These are phyloP conservation scores for Elegia similella DNA, from an alignment of 2,888 invertebrate species.

Conservation along the genomic window DNA sequence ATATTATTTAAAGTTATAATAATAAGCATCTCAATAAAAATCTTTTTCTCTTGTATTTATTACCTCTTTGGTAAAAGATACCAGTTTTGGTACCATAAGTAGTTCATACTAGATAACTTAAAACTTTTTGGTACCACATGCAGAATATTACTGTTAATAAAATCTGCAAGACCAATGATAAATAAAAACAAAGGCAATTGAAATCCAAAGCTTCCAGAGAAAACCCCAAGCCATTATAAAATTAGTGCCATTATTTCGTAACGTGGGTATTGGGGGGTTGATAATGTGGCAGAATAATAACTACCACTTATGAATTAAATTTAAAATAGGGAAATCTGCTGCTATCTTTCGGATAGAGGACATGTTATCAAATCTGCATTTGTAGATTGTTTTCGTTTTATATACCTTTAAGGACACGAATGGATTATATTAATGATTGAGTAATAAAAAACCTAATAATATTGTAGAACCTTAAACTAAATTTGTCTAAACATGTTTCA, in stretches of 20 bases:
- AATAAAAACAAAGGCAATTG: conserved; percentile 12
- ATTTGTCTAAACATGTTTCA: conserved; percentile 7
- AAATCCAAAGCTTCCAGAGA: conserved; percentile 22
- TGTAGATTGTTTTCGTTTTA: conserved; percentile 4
- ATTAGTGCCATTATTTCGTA: conserved; percentile 44
- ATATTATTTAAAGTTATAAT: background rate
- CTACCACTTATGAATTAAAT: background rate
- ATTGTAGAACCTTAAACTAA: conserved; percentile 17
- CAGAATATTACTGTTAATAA: background rate
- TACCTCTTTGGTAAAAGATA: background rate
- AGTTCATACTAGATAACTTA: background rate
- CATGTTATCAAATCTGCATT: conserved; percentile 11
- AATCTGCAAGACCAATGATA: background rate
- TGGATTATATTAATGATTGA: conserved; percentile 1
- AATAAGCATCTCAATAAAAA: background rate
- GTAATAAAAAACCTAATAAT: conserved; percentile 12
- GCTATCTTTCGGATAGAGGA: background rate
- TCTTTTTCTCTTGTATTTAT: too few relatives aligned
- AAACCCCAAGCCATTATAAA: conserved; percentile 37
- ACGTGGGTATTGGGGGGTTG: background rate
- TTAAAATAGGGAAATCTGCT: background rate
- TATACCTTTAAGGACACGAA: background rate
- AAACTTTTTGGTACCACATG: background rate
- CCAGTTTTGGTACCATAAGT: background rate
- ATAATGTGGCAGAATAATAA: background rate